These are phyloP conservation scores for Coelinius sp. DNA, from an alignment of 2,888 invertebrate genomes.

Conservation along the genomic window DNA sequence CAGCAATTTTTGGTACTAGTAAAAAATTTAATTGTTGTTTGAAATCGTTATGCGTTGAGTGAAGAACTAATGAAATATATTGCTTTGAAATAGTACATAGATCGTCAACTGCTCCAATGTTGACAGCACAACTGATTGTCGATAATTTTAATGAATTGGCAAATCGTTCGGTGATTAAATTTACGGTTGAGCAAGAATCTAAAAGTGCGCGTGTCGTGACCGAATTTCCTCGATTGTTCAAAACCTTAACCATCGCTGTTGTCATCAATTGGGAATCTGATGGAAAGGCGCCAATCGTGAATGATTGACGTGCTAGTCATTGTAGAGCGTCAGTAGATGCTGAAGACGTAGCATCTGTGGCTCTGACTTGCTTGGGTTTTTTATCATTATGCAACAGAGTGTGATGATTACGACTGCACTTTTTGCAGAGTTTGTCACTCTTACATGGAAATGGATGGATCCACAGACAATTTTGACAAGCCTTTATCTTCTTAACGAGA, in stretches of 20 bases:
- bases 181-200: conserved; percentile 28
- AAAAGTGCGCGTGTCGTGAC: conserved; percentile 28
- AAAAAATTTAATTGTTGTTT: conserved; percentile 14
- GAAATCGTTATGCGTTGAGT: conserved; percentile 19
- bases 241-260: conserved; percentile 26
- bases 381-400: conserved; percentile 21
- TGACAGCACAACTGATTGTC: not conserved
- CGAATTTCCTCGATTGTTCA: conserved; percentile 24
- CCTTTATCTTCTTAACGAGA: not conserved
- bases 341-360: too few relatives aligned
- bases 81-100: conserved; percentile 28
- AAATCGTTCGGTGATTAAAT: conserved; percentile 21
- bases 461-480: conserved; percentile 36
- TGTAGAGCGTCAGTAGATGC: too few relatives aligned
- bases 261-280: conserved; percentile 25
- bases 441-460: conserved; percentile 12
- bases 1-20: conserved; percentile 27
- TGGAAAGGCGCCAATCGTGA: too few relatives aligned
- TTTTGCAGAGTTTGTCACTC: conserved; percentile 7
- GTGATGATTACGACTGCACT: conserved; percentile 24
- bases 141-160: not conserved
- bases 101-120: conserved; percentile 21
- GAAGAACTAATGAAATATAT: not conserved
- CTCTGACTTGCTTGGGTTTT: too few relatives aligned
- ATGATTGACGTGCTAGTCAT: too few relatives aligned